Conservation (phyloP, 2,888 invertebrate genomes). For the Meiosimyza decipiens region DNA sequence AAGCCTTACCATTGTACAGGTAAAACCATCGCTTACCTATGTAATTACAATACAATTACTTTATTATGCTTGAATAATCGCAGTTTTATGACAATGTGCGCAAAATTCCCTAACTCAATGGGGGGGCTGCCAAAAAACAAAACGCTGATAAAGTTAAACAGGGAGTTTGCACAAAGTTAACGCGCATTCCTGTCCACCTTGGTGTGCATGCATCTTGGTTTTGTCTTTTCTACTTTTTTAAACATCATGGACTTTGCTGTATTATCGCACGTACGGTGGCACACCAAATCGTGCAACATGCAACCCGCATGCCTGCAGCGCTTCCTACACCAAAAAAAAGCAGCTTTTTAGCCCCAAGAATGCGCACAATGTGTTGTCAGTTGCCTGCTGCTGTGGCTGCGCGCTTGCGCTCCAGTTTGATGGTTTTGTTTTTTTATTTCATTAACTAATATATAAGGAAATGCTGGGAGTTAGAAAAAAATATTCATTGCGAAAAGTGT, state of each 20-base stretch:
- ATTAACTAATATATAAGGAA: background rate
- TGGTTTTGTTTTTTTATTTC: background rate
- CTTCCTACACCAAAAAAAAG: background rate
- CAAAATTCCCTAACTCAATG: background rate
- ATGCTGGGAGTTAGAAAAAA: too few species aligned
- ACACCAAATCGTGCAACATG: slow-evolving; percentile 31
- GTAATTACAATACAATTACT: slow-evolving; percentile 12
- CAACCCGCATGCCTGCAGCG: background rate
- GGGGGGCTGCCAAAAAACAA: background rate
- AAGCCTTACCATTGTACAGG: background rate
- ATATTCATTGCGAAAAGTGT: too few species aligned
- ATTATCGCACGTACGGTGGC: slow-evolving; percentile 32
- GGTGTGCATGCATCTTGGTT: slow-evolving; percentile 4
- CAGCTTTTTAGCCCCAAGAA: background rate
- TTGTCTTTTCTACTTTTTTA: background rate
- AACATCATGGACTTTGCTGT: slow-evolving; percentile 8
- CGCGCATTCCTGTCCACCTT: slow-evolving; percentile 11
- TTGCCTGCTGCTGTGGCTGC: background rate
- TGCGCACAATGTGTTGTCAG: background rate
- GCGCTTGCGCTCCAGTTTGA: slow-evolving; percentile 4
- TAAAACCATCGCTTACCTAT: background rate
- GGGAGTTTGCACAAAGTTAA: slow-evolving; percentile 12
- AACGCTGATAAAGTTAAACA: background rate
- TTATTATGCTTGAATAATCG: slow-evolving; percentile 7
- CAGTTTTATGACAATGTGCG: background rate